A percentile compares a stretch with the other conserved stretches of the same genome.
phyloP scores from a whole-genome alignment of 2,113 vertebrate genomes.

The Rhynchopsitta pachyrhyncha region DNA sequence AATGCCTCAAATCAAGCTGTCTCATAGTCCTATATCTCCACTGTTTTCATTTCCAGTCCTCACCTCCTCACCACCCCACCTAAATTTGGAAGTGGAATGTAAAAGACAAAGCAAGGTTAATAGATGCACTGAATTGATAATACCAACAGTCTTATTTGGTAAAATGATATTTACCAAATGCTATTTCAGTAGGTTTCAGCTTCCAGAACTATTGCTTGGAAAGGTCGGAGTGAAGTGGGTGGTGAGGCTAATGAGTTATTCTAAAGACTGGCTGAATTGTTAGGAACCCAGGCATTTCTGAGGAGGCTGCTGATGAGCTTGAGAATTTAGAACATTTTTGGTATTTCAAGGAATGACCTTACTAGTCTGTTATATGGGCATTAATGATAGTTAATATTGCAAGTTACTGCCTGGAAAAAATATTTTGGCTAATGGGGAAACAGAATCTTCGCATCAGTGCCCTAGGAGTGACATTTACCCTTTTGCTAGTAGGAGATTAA shows the following conservation, averaged over 20 bases:
- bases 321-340: not conserved
- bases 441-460: not conserved
- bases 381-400: not conserved
- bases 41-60: not conserved
- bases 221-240: slow-evolving; percentile 31
- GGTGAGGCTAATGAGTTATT: not conserved
- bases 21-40: not conserved
- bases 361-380: not conserved
- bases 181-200: not conserved
- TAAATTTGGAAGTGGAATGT: not conserved
- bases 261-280: slow-evolving; percentile 15
- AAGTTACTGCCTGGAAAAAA: not conserved
- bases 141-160: not conserved
- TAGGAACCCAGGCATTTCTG: slow-evolving; percentile 48
- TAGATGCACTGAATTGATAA: not conserved
- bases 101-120: slow-evolving; percentile 16
- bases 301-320: slow-evolving; percentile 38
- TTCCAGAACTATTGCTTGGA: not conserved
- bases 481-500: not conserved
- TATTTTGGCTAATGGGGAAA: not conserved
- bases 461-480: not conserved
- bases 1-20: not conserved
- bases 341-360: not conserved
- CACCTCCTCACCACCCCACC: not conserved
- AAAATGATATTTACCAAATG: not conserved